These are phyloP conservation scores for Orchestes rusci DNA, from an alignment of 2,888 invertebrate genomes.

Conservation along the genomic window DNA sequence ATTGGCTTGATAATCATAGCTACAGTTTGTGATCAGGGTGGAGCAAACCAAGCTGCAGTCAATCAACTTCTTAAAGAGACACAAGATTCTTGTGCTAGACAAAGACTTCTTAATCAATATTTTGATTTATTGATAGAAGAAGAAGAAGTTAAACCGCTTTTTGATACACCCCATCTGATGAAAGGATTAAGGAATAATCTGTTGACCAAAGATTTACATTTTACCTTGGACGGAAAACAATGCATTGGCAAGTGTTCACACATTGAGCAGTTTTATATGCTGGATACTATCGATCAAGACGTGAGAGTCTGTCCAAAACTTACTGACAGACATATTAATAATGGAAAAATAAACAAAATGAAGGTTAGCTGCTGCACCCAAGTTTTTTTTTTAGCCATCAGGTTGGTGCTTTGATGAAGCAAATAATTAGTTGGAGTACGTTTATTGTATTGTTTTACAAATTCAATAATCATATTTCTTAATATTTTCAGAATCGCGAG, in stretches of 20 bases:
- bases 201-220: constrained; percentile 11
- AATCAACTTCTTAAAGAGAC: too few species aligned
- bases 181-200: too few species aligned
- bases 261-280: constrained; percentile 14
- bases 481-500: too few species aligned
- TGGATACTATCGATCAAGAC: too few species aligned
- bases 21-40: too few species aligned
- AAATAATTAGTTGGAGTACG: too few species aligned
- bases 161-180: constrained; percentile 21
- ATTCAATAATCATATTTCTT: too few species aligned
- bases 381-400: constrained; percentile 19
- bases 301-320: constrained; percentile 17
- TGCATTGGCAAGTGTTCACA: constrained; percentile 13
- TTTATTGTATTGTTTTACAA: neutral
- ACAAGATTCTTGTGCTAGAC: too few species aligned
- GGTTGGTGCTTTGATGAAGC: too few species aligned
- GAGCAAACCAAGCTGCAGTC: too few species aligned
- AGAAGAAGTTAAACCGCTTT: constrained; percentile 15
- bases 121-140: constrained; percentile 2
- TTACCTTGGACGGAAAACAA: too few species aligned
- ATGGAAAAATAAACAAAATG: constrained; percentile 18
- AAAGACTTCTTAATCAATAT: too few species aligned
- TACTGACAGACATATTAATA: constrained; percentile 16
- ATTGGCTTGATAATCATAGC: constrained; percentile 26
- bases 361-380: constrained; percentile 19